A percentile compares a stretch with the other conserved stretches of the same genome.
Conservation (phyloP, 2,888 invertebrate genomes). For the Sisyra terminalis region DNA sequence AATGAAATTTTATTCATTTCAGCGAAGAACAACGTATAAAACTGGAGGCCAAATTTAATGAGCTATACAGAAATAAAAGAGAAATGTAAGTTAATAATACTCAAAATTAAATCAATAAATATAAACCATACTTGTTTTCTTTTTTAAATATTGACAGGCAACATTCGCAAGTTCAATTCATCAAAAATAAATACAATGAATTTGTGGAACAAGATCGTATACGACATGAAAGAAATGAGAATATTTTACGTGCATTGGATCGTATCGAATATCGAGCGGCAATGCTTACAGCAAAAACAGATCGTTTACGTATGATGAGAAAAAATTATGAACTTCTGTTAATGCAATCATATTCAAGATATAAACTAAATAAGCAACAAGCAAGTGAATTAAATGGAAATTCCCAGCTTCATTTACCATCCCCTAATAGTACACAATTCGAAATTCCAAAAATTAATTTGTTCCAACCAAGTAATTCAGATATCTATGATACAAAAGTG, state of each 20-base stretch:
- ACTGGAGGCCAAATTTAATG: conserved; percentile 34
- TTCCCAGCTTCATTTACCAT: too few relatives aligned
- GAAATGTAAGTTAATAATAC: conserved; percentile 29
- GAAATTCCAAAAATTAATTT: too few relatives aligned
- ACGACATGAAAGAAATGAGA: conserved; percentile 40
- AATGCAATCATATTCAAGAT: conserved; percentile 12
- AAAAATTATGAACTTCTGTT: conserved; percentile 20
- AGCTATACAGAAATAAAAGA: conserved; percentile 30
- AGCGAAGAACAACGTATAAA: conserved; percentile 36
- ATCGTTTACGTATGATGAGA: conserved; percentile 34
- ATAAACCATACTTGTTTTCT: conserved; percentile 1
- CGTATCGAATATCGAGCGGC: conserved; percentile 38
- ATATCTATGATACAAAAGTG: too few relatives aligned
- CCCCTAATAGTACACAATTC: too few relatives aligned
- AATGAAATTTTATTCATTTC: conserved; percentile 12
- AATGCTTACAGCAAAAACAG: conserved; percentile 38
- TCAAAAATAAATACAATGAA: conserved; percentile 29
- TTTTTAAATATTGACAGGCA: conserved; percentile 19
- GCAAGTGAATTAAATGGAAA: not conserved
- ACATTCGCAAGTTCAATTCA: conserved; percentile 21
- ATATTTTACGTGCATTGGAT: conserved; percentile 36
- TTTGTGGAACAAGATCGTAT: conserved; percentile 39
- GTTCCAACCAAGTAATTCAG: too few relatives aligned
- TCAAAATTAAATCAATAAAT: not conserved
- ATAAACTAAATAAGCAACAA: conserved; percentile 9